Conservation (phyloP, 2,797 vertebrate species). For the Pempheris klunzingeri region DNA sequence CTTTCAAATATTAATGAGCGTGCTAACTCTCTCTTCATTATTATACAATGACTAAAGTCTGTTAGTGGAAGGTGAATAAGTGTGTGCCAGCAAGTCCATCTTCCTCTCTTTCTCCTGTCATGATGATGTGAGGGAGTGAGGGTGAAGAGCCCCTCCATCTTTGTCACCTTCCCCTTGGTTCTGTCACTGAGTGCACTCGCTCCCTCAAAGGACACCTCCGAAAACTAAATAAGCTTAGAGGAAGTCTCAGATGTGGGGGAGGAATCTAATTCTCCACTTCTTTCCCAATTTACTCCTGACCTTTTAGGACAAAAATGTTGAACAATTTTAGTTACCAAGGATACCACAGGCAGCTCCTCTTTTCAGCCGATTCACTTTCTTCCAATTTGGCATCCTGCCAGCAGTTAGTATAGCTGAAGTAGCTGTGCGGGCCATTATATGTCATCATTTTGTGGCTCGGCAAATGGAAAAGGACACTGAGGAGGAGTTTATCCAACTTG, state of each 20-base stretch:
- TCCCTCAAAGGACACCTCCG: constrained; percentile 60
- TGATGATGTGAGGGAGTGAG: constrained; percentile 56
- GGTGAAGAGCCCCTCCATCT: constrained; percentile 65
- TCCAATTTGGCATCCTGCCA: constrained; percentile 61
- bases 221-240: constrained; percentile 65
- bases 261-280: constrained; percentile 59
- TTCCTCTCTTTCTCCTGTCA: constrained; percentile 64
- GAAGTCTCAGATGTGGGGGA: constrained; percentile 56
- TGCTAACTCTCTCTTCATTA: constrained; percentile 40
- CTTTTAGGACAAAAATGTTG: constrained; percentile 63
- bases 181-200: constrained; percentile 28
- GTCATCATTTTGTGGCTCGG: constrained; percentile 57
- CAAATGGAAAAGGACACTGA: constrained; percentile 64
- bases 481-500: constrained; percentile 50
- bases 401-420: constrained; percentile 55
- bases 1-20: constrained; percentile 53
- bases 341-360: constrained; percentile 63
- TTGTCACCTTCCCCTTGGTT: constrained; percentile 72
- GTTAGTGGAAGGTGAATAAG: constrained; percentile 49
- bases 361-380: constrained; percentile 56
- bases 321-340: constrained; percentile 75
- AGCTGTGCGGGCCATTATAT: constrained; percentile 57
- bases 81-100: constrained; percentile 49
- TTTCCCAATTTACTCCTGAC: constrained; percentile 69
- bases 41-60: constrained; percentile 51